Percentiles rank a stretch among this genome's conserved stretches.
These are phyloP conservation scores for Toxotes lorentzi DNA, from an alignment of 2,797 vertebrate genomes.

Conservation along the genomic window DNA sequence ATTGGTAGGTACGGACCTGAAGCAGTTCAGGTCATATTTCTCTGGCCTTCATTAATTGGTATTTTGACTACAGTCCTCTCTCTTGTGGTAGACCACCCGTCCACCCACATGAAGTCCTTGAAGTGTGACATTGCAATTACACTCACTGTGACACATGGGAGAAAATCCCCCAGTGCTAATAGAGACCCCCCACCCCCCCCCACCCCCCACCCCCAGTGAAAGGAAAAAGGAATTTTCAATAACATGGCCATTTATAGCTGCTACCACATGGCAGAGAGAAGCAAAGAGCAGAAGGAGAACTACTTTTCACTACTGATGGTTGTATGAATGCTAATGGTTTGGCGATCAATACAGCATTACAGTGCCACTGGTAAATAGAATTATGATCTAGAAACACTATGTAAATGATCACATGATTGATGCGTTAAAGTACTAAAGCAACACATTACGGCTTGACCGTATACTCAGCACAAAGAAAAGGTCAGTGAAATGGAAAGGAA, in stretches of 20 bases:
- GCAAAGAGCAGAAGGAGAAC: constrained; percentile 63
- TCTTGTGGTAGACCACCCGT: constrained; percentile 78
- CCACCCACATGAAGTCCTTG: constrained; percentile 83
- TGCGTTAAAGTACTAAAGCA: constrained; percentile 62
- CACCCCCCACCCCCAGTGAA: constrained; percentile 59
- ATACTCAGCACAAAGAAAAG: constrained; percentile 57
- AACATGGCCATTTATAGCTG: constrained; percentile 77
- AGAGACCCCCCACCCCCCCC: constrained; percentile 76
- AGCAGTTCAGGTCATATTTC: constrained; percentile 80
- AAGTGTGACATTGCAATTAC: constrained; percentile 88
- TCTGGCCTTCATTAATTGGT: constrained; percentile 84
- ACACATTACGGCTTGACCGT: constrained; percentile 49
- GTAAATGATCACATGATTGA: constrained; percentile 73
- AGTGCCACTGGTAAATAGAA: constrained; percentile 72
- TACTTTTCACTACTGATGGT: constrained; percentile 72
- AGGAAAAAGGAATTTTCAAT: constrained; percentile 81
- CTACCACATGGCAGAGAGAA: constrained; percentile 63
- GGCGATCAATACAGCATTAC: constrained; percentile 77
- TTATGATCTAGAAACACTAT: constrained; percentile 69
- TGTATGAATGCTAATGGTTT: constrained; percentile 78
- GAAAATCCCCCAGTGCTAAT: constrained; percentile 81
- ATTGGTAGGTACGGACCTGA: constrained; percentile 76
- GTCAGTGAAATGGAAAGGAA: constrained; percentile 63
- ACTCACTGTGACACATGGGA: constrained; percentile 81
- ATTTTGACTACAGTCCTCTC: constrained; percentile 83